Base-by-base conservation (phyloP, 2,113 vertebrate species). In the Salminus brasiliensis region DNA sequence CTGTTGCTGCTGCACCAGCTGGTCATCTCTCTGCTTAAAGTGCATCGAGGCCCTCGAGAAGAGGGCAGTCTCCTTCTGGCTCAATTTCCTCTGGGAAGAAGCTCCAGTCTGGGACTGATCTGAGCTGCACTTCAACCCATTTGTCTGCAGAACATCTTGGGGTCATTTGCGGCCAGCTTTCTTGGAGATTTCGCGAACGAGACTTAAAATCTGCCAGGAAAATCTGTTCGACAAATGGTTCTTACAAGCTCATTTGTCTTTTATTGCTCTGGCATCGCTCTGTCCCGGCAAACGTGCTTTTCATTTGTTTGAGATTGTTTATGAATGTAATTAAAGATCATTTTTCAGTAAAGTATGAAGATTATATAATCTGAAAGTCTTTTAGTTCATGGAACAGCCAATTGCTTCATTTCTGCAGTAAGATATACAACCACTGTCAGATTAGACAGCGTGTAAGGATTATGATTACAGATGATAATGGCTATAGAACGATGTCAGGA, bases 71-170 rank as follows among this genome's bases (percentile, higher is more conserved):
- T 27, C 16, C 25, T 52, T 63, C 52, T 69, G 62, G 66, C 57
- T 52, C 60, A 27, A 5, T 55, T 68, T 72, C 45, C 23, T 13
- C 66, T 89, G 71, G 74, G 78, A 76, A 84, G 76, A 75, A n/a
- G 74, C 30, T 66, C 65, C 34, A 34, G 41, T 87, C 88, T 91
- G 88, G 89, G 85, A 91, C 84, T 87, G 88, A 91, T 91, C 92
- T 86, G 68, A 85, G 86, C 81, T 79, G 49, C 83, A 84, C 83
- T 87, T 83, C 89, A 91, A 92, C 90, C 91, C 81, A 81, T 81
- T 87, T 84, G 79, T 85, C 85, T 88, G 74, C 84, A 29, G 66
- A 86, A 85, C 86, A 85, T 87, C 43, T 80, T 0, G 77, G 89
- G 91, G 90, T 89, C 87, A 82, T 72, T 55, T 30, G 85, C 88